phyloP scores from a whole-genome alignment of 2,797 vertebrate species.

The Adrianichthys oophorus region DNA sequence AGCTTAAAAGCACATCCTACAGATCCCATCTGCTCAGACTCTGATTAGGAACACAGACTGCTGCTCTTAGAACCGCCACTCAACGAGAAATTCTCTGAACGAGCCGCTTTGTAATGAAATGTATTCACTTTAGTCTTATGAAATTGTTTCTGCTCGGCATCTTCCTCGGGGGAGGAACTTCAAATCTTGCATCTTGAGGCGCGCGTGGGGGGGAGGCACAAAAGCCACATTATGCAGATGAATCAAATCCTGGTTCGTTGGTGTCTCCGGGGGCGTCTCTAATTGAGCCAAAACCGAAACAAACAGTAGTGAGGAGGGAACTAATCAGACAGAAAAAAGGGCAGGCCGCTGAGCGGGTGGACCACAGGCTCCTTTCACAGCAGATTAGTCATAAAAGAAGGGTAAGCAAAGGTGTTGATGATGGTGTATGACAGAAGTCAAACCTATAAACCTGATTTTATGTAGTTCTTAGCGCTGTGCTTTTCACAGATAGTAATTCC shows the following conservation, averaged over 20 bases:
- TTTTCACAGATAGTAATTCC: slow-evolving; percentile 4
- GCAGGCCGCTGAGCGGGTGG: slow-evolving; percentile 19
- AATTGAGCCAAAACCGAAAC: slow-evolving; percentile 11
- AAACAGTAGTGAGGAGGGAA: slow-evolving; percentile 13
- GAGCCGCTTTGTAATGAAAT: neutral
- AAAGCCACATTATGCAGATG: slow-evolving; percentile 10
- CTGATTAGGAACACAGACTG: no score
- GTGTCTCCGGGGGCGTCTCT: slow-evolving; percentile 9
- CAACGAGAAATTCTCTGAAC: neutral
- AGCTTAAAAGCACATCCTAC: no score
- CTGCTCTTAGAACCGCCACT: neutral
- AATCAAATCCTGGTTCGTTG: slow-evolving; percentile 6
- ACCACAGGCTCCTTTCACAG: slow-evolving; percentile 9
- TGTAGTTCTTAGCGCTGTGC: no score
- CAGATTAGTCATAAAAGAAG: slow-evolving; percentile 20
- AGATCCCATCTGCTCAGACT: no score
- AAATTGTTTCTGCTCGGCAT: neutral
- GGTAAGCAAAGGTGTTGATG: slow-evolving; percentile 14
- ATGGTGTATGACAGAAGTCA: no score
- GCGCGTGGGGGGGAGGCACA: neutral
- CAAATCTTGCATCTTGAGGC: neutral
- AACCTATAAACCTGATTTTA: no score
- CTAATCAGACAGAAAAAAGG: slow-evolving; percentile 11
- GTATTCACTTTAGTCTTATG: neutral
- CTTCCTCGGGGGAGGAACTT: neutral